Base-by-base conservation (phyloP, 1,140 invertebrate genomes). In the Panulirus ornatus region DNA sequence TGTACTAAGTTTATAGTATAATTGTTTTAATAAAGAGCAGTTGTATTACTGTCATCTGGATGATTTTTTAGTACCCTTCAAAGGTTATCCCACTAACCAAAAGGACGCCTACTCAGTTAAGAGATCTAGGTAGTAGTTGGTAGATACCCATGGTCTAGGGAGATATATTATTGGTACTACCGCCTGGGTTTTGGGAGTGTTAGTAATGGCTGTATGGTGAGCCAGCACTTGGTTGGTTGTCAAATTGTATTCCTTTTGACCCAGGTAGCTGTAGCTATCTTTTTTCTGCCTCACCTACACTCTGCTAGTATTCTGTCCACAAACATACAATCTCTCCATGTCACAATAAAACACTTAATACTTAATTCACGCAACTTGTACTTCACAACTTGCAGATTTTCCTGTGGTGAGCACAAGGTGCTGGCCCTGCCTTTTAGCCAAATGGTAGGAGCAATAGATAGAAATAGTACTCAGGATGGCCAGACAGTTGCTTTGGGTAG, bases 1-100 rank as follows among this genome's bases (percentile, higher is more conserved):
- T 91, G 90, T 91, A 91, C 76, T 91, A 91, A 86, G 90, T 91
- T 91, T 91, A 91, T 91, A 91, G 90, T 91, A 86, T 91, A 91
- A 86, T 91, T 91, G 90, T 91, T 91, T 91, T 91, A 91, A 91
- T 91, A 91, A 91, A 91, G 90, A 91, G 79, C 90, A 91, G 90
- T 91, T 91, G 90, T 91, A 91, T 91, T 91, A 91, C 90, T 91
- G 90, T 91, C 90, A 90, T 27, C 27, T 54, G 34, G 30, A 42
- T 22, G 16, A 44, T 70, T 22, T 83, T 71, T 90, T 30, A 40
- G 22, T 42, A 63, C 38, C 27, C 58, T 58, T 34, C 36, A 14
- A 22, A 83, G n/a, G 27, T n/a, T 16, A 63, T 3, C 6, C 22
- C 22, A 14, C 8, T 40, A 11, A 63, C 27, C 22, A 27, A 63